Conservation (phyloP, 1,140 invertebrate genomes). For the Sarcophaga bullata region DNA sequence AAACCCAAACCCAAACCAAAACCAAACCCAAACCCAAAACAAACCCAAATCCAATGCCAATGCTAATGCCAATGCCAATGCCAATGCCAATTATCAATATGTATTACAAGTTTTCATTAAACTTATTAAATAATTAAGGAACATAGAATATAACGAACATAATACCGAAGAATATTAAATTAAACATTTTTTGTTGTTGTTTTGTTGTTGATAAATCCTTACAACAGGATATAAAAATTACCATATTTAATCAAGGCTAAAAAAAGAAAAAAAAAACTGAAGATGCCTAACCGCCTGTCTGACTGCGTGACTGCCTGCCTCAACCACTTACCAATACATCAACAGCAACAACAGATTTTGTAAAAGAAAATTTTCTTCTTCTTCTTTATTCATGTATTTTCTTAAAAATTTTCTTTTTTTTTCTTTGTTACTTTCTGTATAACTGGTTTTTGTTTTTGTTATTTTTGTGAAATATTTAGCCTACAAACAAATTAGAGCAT, state of each 20-base stretch:
- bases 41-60: too few relatives aligned
- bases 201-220: neutral
- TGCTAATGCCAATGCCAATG: neutral
- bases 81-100: neutral
- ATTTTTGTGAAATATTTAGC: neutral
- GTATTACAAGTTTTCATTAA: neutral
- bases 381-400: too few relatives aligned
- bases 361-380: neutral
- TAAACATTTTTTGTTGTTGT: neutral
- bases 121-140: neutral
- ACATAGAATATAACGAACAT: neutral
- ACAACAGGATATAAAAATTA: neutral
- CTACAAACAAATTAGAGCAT: constrained; percentile 26
- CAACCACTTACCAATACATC: neutral
- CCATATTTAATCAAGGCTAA: constrained; percentile 2
- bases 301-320: neutral
- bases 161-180: neutral
- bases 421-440: neutral
- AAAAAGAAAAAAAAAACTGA: too few relatives aligned
- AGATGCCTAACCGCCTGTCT: too few relatives aligned
- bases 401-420: neutral
- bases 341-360: neutral
- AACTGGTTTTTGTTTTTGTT: neutral
- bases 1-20: too few relatives aligned
- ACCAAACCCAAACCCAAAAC: too few relatives aligned